These are phyloP conservation scores for Cheilinus undulatus DNA, from an alignment of 2,113 vertebrate species.

Conservation along the genomic window DNA sequence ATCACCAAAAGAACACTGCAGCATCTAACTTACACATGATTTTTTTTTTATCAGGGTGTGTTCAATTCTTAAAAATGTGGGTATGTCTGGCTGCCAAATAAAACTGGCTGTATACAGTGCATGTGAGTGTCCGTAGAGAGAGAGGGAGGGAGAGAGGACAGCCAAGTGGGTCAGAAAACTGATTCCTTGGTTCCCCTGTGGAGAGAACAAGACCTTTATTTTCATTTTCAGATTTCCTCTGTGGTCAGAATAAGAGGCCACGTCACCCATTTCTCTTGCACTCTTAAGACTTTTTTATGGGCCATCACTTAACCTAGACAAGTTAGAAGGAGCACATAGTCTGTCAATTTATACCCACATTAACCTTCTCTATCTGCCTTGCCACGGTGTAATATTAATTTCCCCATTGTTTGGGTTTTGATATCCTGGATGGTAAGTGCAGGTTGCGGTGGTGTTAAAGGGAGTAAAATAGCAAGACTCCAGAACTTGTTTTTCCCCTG, in stretches of 20 bases:
- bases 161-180: conserved; percentile 77
- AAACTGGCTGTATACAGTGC: conserved; percentile 43
- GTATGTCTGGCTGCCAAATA: conserved; percentile 60
- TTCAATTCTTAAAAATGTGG: conserved; percentile 64
- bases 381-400: too few species aligned
- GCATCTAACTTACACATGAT: conserved; percentile 72
- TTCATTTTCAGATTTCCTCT: conserved; percentile 74
- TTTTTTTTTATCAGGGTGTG: conserved; percentile 66
- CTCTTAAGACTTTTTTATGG: conserved; percentile 49
- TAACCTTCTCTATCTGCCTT: neutral
- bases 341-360: neutral
- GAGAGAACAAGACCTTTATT: conserved; percentile 70
- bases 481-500: too few species aligned
- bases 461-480: too few species aligned
- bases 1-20: conserved; percentile 53
- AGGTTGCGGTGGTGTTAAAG: too few species aligned
- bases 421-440: too few species aligned
- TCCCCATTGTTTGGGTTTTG: too few species aligned
- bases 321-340: conserved; percentile 20
- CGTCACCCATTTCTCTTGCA: conserved; percentile 49
- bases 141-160: conserved; percentile 32
- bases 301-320: conserved; percentile 47
- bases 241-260: conserved; percentile 64
- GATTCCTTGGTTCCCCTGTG: conserved; percentile 61
- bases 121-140: conserved; percentile 8